Evolutionary conservation across 2,888 invertebrate genomes (phyloP).

Genomic region (Conistra vaccinii): DNA sequence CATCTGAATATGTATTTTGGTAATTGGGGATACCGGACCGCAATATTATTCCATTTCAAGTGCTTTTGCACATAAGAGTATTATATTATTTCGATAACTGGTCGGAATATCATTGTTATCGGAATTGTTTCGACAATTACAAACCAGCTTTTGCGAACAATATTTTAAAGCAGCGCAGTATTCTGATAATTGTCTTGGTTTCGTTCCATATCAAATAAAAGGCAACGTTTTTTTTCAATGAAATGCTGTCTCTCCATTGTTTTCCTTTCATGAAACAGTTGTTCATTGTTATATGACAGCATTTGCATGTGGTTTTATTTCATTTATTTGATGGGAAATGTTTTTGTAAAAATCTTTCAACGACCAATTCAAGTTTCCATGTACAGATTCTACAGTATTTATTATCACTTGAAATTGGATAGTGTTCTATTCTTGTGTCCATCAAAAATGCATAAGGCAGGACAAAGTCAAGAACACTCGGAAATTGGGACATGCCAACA

Average conservation of each 20-base stretch:
- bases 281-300: slow-evolving; percentile 16
- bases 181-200: slow-evolving; percentile 39
- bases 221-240: slow-evolving; percentile 20
- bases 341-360: background rate
- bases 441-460: slow-evolving; percentile 37
- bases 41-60: slow-evolving; percentile 39
- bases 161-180: slow-evolving; percentile 15
- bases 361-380: background rate
- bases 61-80: slow-evolving; percentile 7
- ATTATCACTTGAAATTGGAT: background rate
- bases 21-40: slow-evolving; percentile 30
- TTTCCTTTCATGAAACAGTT: slow-evolving; percentile 37
- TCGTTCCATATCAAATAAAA: slow-evolving; percentile 32
- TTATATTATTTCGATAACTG: slow-evolving; percentile 18
- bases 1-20: slow-evolving; percentile 36
- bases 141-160: slow-evolving; percentile 9
- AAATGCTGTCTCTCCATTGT: slow-evolving; percentile 33
- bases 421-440: slow-evolving; percentile 25
- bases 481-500: slow-evolving; percentile 35
- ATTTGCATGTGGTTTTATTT: slow-evolving; percentile 34
- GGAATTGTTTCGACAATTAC: slow-evolving; percentile 9
- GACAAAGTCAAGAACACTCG: slow-evolving; percentile 28
- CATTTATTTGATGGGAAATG: slow-evolving; percentile 8
- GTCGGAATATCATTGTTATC: background rate
- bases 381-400: background rate